These are phyloP conservation scores for Silurus glanis DNA, from an alignment of 2,113 vertebrate species.

Conservation along the genomic window DNA sequence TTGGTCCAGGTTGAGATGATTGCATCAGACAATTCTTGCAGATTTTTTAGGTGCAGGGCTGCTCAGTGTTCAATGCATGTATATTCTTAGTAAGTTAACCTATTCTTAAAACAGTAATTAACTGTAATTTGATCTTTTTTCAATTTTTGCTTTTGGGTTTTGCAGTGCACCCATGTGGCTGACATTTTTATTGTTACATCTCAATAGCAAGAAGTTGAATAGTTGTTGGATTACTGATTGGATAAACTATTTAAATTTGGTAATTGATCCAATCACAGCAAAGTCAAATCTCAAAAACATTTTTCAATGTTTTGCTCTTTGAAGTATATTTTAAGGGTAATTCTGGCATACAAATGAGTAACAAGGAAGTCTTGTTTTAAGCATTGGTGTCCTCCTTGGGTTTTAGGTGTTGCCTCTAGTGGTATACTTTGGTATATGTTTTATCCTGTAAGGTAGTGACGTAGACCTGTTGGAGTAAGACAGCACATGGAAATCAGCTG, in stretches of 20 bases:
- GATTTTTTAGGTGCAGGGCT: neutral
- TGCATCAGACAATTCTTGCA: neutral
- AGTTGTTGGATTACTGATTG: neutral
- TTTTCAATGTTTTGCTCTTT: neutral
- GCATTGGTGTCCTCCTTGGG: neutral
- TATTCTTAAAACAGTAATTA: neutral
- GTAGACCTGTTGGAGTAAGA: neutral
- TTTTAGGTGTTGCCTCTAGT: neutral
- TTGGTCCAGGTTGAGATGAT: neutral
- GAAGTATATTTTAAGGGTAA: neutral
- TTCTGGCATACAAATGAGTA: neutral
- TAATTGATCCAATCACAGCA: neutral
- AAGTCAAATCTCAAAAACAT: neutral
- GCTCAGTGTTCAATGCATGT: too few species aligned
- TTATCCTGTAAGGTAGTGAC: neutral
- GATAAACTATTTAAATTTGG: neutral
- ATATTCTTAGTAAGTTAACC: neutral
- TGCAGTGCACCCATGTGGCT: neutral
- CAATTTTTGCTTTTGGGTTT: neutral
- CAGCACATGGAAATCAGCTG: neutral
- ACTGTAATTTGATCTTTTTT: neutral
- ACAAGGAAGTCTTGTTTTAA: neutral
- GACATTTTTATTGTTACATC: neutral
- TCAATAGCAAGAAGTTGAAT: neutral
- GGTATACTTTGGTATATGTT: neutral